Base-by-base conservation (phyloP, 2,113 vertebrate species). In the Electrona antarctica region DNA sequence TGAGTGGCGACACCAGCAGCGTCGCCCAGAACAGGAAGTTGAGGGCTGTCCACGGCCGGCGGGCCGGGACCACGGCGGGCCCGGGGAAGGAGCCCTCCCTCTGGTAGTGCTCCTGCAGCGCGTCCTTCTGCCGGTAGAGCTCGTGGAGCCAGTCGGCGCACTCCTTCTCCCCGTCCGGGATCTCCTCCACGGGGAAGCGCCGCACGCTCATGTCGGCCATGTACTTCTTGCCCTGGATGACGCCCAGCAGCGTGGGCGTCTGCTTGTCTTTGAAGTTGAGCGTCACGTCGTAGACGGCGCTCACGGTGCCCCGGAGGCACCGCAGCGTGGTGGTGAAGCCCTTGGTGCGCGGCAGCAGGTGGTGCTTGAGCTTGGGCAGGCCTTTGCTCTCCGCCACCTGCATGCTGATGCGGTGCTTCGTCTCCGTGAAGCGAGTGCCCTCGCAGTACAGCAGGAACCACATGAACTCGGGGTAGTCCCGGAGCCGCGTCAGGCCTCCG, bases 371-470 rank as follows among this genome's bases (percentile, higher is more conserved):
- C 60, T 93, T 93, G 10, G 97, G 96, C 63, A 99, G 83, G 57
- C 98, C 97, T 93, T 99, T 99, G 68, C 95, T 95, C 67, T 96
- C 94, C 0, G 98, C 98, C 48, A 99, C 96, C 87, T 99, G 95
- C 97, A 98, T 99, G 59, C 97, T 99, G 91, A 99, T 95, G 11
- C 97, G 93, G 83, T 99, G 98, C 87, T 99, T 99, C 71, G 94
- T 95, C 92, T 99, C 96, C 0, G 98, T 99, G 77, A 99, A 99
- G 80, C 97, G 95, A 5, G 98, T 99, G 52, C 98, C 98, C 83
- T 99, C 97, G 3, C 97, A 98, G 83, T 99, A 99, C 79, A 99
- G 90, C 63, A 99, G 94, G 64, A 99, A 99, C 98, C 98, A 99
- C 97, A 98, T 98, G 83, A 90, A 95, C 68, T 99, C 96, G 1